Evolutionary conservation across 2,797 vertebrate species (phyloP).

Genomic region (Girardinus metallicus): DNA sequence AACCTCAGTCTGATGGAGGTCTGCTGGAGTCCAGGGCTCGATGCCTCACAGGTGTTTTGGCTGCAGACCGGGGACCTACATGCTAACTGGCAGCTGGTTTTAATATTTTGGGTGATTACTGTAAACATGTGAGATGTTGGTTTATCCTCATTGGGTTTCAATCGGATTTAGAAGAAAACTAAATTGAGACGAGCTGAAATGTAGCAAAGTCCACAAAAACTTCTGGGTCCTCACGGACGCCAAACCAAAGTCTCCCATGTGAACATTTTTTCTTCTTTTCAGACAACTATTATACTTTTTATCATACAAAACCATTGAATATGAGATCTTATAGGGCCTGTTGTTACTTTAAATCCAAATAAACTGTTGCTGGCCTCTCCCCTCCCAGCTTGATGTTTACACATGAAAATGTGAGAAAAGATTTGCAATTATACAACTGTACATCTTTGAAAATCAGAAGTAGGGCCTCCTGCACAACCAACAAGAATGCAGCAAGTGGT

Average conservation of each 20-base stretch:
- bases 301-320: too few species aligned
- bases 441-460: too few species aligned
- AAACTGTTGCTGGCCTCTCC: too few species aligned
- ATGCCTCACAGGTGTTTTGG: slow-evolving; percentile 5
- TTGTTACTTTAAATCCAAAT: too few species aligned
- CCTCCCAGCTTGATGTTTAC: too few species aligned
- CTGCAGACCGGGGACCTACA: not conserved
- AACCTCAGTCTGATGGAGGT: not conserved
- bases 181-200: not conserved
- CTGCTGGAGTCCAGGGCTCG: not conserved
- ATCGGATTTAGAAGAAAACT: not conserved
- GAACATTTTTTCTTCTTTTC: not conserved
- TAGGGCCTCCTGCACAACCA: too few species aligned
- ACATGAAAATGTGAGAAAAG: too few species aligned
- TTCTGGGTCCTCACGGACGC: not conserved
- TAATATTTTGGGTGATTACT: not conserved
- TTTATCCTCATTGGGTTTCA: not conserved
- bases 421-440: too few species aligned
- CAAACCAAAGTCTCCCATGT: not conserved
- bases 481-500: too few species aligned
- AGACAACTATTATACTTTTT: not conserved
- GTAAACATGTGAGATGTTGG: not conserved
- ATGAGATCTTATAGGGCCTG: too few species aligned
- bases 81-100: not conserved
- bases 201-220: not conserved